Evolutionary conservation across 2,888 invertebrate species (phyloP).

Genomic region (Teleiodes luculella): DNA sequence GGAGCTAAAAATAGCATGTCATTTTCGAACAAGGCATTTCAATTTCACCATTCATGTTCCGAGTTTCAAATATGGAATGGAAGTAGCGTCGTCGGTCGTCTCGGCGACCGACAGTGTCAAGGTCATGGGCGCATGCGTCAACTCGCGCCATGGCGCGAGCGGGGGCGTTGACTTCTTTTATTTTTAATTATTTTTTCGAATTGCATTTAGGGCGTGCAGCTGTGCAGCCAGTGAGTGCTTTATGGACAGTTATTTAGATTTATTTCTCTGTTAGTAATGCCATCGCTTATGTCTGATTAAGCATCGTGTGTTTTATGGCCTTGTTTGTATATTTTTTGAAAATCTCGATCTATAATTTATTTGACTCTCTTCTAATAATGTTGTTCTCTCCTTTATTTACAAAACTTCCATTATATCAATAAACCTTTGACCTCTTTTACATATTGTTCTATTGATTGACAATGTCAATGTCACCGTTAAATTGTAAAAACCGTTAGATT

Average conservation of each 20-base stretch:
- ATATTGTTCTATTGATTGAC: not conserved
- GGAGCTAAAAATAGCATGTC: not conserved
- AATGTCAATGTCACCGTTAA: too few species aligned
- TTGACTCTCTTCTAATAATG: too few species aligned
- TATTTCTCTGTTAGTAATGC: slow-evolving; percentile 13
- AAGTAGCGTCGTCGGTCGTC: slow-evolving; percentile 21
- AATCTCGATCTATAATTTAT: too few species aligned
- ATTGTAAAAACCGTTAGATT: too few species aligned
- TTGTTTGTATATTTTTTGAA: too few species aligned
- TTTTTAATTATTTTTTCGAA: slow-evolving; percentile 29
- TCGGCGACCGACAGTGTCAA: slow-evolving; percentile 49
- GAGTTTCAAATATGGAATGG: slow-evolving; percentile 13
- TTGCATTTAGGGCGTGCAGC: slow-evolving; percentile 39
- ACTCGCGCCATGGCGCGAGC: slow-evolving; percentile 24
- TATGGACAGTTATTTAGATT: slow-evolving; percentile 13
- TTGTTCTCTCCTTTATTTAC: too few species aligned
- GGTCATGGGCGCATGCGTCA: slow-evolving; percentile 48
- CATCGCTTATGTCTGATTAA: not conserved
- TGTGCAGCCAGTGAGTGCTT: slow-evolving; percentile 22
- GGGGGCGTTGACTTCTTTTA: slow-evolving; percentile 34
- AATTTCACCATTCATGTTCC: slow-evolving; percentile 4
- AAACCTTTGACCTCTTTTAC: not conserved
- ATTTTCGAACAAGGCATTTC: not conserved
- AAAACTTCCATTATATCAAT: not conserved
- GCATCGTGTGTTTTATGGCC: not conserved